Conservation (phyloP, 2,888 invertebrate genomes). For the Pammene fasciana region DNA sequence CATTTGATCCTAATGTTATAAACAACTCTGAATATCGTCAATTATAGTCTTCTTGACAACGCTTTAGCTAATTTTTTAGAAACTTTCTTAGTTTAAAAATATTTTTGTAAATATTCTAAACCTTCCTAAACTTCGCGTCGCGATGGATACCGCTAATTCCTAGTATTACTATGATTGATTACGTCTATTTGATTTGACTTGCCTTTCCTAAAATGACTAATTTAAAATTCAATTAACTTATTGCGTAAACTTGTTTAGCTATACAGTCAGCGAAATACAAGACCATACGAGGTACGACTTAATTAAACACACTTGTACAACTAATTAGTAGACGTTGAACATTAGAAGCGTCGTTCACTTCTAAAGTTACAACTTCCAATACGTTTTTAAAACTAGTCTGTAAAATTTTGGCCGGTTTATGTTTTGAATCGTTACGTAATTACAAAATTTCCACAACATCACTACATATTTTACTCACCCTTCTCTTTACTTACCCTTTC, state of each 20-base stretch:
- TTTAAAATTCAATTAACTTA: slow-evolving; percentile 22
- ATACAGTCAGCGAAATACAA: slow-evolving; percentile 19
- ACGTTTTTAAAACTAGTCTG: too few species aligned
- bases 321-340: neutral
- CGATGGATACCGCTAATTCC: neutral
- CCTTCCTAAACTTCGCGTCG: neutral
- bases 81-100: too few species aligned
- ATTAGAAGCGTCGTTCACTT: slow-evolving; percentile 14
- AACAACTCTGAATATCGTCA: too few species aligned
- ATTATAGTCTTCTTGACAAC: too few species aligned
- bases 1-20: too few species aligned
- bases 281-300: neutral
- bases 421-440: too few species aligned
- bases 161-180: neutral
- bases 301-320: slow-evolving; percentile 17
- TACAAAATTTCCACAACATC: too few species aligned
- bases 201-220: slow-evolving; percentile 22
- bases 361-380: slow-evolving; percentile 7
- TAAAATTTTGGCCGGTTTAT: too few species aligned
- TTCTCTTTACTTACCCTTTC: too few species aligned
- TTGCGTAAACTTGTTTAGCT: slow-evolving; percentile 15
- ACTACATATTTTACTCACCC: too few species aligned
- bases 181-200: slow-evolving; percentile 21
- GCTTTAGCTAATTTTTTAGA: too few species aligned
- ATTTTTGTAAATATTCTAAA: too few species aligned